phyloP scores from a whole-genome alignment of 2,113 vertebrate genomes.

The Crotophaga sulcirostris region DNA sequence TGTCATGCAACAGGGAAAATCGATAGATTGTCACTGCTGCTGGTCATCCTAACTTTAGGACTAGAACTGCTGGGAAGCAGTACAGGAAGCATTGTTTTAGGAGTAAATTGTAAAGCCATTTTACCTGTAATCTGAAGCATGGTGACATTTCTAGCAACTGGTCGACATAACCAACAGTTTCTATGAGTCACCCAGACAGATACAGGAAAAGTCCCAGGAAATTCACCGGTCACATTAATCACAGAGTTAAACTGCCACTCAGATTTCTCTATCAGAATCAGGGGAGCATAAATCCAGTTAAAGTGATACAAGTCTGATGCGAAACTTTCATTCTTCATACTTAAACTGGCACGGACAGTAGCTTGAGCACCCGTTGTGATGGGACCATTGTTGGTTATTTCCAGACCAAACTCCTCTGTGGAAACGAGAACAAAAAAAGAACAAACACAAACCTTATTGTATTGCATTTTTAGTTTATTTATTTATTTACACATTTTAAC shows the following conservation, averaged over 20 bases:
- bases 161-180: constrained; percentile 69
- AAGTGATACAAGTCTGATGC: constrained; percentile 49
- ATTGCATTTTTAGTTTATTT: not conserved
- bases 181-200: constrained; percentile 72
- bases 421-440: not conserved
- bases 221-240: constrained; percentile 30
- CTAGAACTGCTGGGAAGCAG: not conserved
- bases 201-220: constrained; percentile 63
- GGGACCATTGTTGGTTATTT: constrained; percentile 69
- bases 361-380: constrained; percentile 70
- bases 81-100: not conserved
- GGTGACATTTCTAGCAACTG: constrained; percentile 35
- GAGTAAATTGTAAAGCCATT: not conserved
- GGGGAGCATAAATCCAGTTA: constrained; percentile 74
- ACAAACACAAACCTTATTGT: not conserved
- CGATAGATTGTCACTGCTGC: not conserved
- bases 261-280: constrained; percentile 60
- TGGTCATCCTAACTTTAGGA: not conserved
- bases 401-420: constrained; percentile 41
- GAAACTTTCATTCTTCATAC: not conserved
- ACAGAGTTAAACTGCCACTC: constrained; percentile 12
- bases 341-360: constrained; percentile 58
- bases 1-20: not conserved
- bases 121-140: constrained; percentile 74
- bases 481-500: not conserved